phyloP scores from a whole-genome alignment of 2,113 vertebrate genomes.

The Verasper variegatus region DNA sequence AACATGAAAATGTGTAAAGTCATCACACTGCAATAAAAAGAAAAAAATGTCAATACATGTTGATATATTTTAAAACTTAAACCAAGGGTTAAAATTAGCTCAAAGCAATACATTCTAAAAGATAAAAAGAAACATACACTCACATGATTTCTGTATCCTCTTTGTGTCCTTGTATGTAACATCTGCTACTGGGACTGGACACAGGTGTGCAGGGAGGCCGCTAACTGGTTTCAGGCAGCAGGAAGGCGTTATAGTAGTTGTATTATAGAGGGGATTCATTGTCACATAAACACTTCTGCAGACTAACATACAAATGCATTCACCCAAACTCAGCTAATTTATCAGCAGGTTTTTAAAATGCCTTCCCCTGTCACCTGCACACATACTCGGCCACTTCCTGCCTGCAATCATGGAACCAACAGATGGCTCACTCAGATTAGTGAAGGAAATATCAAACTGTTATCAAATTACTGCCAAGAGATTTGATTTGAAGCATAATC shows the following conservation, averaged over 20 bases:
- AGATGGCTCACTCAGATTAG: constrained; percentile 81
- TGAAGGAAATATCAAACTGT: constrained; percentile 74
- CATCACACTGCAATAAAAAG: not conserved
- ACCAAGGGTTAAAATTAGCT: not conserved
- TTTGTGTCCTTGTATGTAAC: constrained; percentile 44
- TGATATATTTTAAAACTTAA: not conserved
- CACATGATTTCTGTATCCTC: constrained; percentile 35
- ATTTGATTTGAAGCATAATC: constrained; percentile 74
- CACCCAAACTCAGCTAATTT: constrained; percentile 28
- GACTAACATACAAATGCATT: constrained; percentile 1
- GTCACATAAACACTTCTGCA: not conserved
- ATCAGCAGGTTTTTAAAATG: constrained; percentile 24
- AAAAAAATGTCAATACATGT: not conserved
- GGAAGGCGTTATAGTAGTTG: not conserved
- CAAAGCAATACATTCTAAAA: not conserved
- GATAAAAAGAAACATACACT: constrained; percentile 9
- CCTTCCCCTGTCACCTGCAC: constrained; percentile 19
- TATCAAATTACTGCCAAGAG: constrained; percentile 71
- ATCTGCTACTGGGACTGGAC: constrained; percentile 46
- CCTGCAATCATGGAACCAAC: constrained; percentile 56
- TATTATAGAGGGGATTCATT: constrained; percentile 6
- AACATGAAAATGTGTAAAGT: not conserved
- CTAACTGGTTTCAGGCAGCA: constrained; percentile 8
- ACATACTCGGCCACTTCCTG: constrained; percentile 12
- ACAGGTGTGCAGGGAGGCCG: constrained; percentile 11